A percentile compares a stretch with the other conserved stretches of the same genome.
Evolutionary conservation across 1,140 invertebrate species (phyloP).

Genomic region (Scaptodrosophila lebanonensis): DNA sequence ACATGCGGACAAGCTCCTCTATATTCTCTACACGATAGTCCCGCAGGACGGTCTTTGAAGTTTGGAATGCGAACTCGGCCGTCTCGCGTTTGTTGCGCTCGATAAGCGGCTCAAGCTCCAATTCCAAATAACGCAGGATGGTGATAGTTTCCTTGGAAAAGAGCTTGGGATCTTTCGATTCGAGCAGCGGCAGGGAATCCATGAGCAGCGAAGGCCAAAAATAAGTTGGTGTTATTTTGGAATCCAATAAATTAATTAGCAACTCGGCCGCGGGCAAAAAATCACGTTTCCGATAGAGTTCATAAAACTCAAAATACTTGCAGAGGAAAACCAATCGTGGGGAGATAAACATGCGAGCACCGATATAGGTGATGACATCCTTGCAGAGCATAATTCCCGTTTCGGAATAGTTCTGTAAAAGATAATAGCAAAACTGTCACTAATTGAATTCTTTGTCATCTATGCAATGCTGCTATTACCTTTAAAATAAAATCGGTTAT

Average conservation of each 20-base stretch:
- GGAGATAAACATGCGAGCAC: constrained; percentile 72
- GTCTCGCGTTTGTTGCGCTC: constrained; percentile 58
- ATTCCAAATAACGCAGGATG: constrained; percentile 87
- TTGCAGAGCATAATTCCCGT: constrained; percentile 64
- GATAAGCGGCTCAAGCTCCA: constrained; percentile 79
- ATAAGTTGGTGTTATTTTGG: constrained; percentile 90
- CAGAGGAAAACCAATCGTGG: constrained; percentile 73
- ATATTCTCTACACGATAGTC: constrained; percentile 70
- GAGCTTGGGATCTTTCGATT: constrained; percentile 86
- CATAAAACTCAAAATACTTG: constrained; percentile 94
- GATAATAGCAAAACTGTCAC: not conserved
- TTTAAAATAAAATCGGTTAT: constrained; percentile 84
- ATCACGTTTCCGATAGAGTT: constrained; percentile 84
- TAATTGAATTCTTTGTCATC: not conserved
- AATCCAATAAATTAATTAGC: constrained; percentile 87
- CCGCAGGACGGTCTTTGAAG: constrained; percentile 45
- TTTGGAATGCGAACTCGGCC: constrained; percentile 28
- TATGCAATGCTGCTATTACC: too few relatives aligned
- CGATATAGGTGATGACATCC: constrained; percentile 63
- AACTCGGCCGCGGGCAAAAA: constrained; percentile 86
- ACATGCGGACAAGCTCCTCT: constrained; percentile 79
- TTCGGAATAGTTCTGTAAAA: constrained; percentile 52
- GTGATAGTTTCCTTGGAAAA: constrained; percentile 87
- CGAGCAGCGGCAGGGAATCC: constrained; percentile 89
- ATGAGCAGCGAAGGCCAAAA: constrained; percentile 91